Base-by-base conservation (phyloP, 2,888 invertebrate species). In the Trachelus stipa region DNA sequence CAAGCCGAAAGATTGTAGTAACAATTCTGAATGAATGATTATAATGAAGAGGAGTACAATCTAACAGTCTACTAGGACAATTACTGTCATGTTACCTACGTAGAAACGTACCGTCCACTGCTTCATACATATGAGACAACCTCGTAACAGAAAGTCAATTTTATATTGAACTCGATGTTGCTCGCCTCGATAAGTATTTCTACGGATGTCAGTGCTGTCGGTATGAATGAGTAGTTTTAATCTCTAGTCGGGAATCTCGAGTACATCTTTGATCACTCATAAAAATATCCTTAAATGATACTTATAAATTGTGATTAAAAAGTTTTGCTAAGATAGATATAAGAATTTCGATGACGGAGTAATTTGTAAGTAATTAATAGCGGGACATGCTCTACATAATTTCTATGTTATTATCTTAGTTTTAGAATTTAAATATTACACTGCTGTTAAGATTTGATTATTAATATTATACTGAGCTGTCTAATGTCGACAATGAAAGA, bases 1-100 rank as follows among this genome's bases (percentile, higher is more conserved):
- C 97, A 97, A 92, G 94, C 94, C 11, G 97, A 97, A 92, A 90
- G 89, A 81, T 91, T 91, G 83, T 91, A 91, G 84, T 86, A 78
- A 15, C 40, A 30, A 37, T 30, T 12, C 33, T 68, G 12, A 30
- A 81, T 23, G 31, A 74, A 23, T 30, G 74, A 30, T 75, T 78
- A 33, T 40, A 4, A 15, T 6, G 34, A 15, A 71, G 37, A 31
- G 40, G 30, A n/a, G 34, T 74, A 69, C 33, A 40, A 73, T 73
- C 71, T 11, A 76, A 75, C 30, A 71, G 71, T 75, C 73, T 75
- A 73, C 35, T 76, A 30, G 56, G 35, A 76, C 30, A 34, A 73
- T 76, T 69, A 40, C 30, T 69, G 56, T 76, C 68, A 71, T 37
- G 56, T 73, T 23, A 73, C 74, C 71, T 75, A 56, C 75, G 76